Percentiles rank a stretch among this genome's conserved stretches.
These are phyloP conservation scores for Cartodere bifasciata DNA, from an alignment of 2,888 invertebrate genomes.

Conservation along the genomic window DNA sequence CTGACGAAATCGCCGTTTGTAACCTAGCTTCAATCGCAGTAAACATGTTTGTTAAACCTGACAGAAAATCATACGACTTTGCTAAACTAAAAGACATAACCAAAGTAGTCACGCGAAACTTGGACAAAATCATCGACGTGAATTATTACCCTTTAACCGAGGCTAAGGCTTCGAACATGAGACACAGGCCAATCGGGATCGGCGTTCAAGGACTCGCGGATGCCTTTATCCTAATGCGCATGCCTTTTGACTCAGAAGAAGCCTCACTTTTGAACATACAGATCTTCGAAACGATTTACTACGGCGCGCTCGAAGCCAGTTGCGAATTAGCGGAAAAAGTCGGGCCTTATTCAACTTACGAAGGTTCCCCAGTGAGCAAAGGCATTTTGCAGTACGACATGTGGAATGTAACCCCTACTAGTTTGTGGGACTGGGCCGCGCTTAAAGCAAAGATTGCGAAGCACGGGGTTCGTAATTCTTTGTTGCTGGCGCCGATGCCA, in stretches of 20 bases:
- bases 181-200: conserved; percentile 78
- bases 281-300: conserved; percentile 97
- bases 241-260: conserved; percentile 82
- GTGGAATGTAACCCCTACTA: conserved; percentile 84
- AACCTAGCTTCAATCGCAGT: conserved; percentile 95
- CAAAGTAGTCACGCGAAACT: conserved; percentile 77
- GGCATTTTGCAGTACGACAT: conserved; percentile 95
- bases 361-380: conserved; percentile 85
- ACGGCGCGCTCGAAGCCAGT: conserved; percentile 91
- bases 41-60: conserved; percentile 77
- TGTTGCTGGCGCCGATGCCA: conserved; percentile 91
- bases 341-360: conserved; percentile 85
- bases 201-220: conserved; percentile 98
- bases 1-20: conserved; percentile 93
- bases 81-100: conserved; percentile 72
- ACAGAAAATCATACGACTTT: conserved; percentile 76
- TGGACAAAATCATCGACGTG: conserved; percentile 94
- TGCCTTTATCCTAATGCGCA: conserved; percentile 85
- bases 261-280: conserved; percentile 81
- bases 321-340: conserved; percentile 78
- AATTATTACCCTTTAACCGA: conserved; percentile 93
- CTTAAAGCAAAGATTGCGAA: conserved; percentile 75
- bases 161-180: conserved; percentile 74
- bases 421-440: conserved; percentile 78
- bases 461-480: conserved; percentile 84